phyloP scores from a whole-genome alignment of 2,888 invertebrate species.

The Scaptomyza parva region DNA sequence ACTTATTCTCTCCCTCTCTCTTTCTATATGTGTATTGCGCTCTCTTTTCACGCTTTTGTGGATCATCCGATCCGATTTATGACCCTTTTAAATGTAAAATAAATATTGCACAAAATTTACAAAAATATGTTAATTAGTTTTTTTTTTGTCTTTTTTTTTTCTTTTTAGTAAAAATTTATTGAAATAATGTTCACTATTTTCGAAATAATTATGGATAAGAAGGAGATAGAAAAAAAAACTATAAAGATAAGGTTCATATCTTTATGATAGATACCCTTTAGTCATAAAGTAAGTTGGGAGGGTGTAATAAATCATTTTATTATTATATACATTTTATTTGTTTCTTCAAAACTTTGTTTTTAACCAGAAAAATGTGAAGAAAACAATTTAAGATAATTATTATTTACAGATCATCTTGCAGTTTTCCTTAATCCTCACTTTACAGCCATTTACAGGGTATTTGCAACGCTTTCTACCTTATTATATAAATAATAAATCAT shows the following conservation, averaged over 20 bases:
- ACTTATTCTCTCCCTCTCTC: background rate
- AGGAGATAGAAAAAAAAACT: background rate
- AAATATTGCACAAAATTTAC: constrained; percentile 59
- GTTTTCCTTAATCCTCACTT: too few relatives aligned
- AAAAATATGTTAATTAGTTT: constrained; percentile 63
- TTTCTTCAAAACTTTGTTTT: too few relatives aligned
- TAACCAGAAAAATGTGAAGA: too few relatives aligned
- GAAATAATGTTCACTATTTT: constrained; percentile 15
- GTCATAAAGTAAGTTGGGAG: background rate
- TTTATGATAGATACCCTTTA: background rate
- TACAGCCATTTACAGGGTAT: too few relatives aligned
- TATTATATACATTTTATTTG: too few relatives aligned
- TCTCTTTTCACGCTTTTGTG: background rate
- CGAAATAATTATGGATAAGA: constrained; percentile 4
- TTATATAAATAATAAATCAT: too few relatives aligned
- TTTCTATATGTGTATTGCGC: too few relatives aligned
- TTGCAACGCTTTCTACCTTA: too few relatives aligned
- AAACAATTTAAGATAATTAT: too few relatives aligned
- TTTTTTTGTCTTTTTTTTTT: constrained; percentile 2
- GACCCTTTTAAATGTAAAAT: constrained; percentile 23
- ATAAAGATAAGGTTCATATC: background rate
- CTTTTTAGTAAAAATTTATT: constrained; percentile 12
- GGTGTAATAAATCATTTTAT: background rate
- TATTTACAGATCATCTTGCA: too few relatives aligned
- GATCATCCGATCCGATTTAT: constrained; percentile 49